phyloP scores from a whole-genome alignment of 2,888 invertebrate species.

The Xanthia icteritia region DNA sequence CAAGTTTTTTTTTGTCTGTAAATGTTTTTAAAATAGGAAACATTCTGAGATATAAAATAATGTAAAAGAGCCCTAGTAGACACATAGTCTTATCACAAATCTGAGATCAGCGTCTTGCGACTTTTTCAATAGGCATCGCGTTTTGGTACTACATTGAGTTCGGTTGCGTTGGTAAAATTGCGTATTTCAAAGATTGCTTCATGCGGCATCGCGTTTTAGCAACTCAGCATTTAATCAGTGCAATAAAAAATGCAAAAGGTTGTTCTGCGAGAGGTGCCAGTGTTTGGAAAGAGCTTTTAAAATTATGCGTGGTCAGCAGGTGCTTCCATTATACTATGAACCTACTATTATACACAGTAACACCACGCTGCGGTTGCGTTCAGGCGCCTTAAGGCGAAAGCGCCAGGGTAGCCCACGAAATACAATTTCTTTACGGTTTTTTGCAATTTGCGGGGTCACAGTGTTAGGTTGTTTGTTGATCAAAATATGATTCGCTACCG shows the following conservation, averaged over 20 bases:
- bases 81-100: background rate
- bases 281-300: background rate
- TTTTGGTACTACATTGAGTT: background rate
- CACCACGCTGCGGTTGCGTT: background rate
- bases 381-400: background rate
- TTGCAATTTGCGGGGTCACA: background rate
- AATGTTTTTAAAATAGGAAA: constrained; percentile 9
- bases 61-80: background rate
- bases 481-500: background rate
- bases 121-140: background rate
- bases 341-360: background rate
- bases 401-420: too few relatives aligned
- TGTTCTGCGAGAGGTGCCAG: background rate
- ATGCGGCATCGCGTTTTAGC: background rate
- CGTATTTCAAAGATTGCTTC: background rate
- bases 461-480: background rate
- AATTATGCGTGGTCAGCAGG: background rate
- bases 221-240: background rate
- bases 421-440: background rate
- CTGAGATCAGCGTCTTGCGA: background rate
- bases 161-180: background rate
- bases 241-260: background rate
- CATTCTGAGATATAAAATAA: constrained; percentile 10
- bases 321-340: constrained; percentile 1
- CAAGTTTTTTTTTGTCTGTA: background rate